Conservation (phyloP, 2,113 vertebrate genomes). For the Grammomys surdaster region DNA sequence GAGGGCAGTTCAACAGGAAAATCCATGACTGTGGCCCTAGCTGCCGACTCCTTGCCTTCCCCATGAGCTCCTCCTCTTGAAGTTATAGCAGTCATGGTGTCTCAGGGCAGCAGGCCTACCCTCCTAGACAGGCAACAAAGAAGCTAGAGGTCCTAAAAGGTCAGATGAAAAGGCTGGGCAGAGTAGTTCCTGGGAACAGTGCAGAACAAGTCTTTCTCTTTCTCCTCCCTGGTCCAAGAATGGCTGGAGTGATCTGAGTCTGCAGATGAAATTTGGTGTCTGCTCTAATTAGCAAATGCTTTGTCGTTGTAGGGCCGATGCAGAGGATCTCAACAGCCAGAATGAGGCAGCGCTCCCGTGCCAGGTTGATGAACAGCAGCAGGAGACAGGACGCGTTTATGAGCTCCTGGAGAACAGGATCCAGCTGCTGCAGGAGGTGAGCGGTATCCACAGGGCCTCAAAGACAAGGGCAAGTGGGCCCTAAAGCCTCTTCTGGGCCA, state of each 20-base stretch:
- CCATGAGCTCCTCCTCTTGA: background rate
- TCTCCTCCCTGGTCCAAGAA: background rate
- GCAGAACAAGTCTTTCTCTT: background rate
- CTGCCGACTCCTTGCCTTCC: background rate
- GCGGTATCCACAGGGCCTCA: background rate
- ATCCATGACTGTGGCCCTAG: too few species aligned
- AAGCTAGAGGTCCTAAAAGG: background rate
- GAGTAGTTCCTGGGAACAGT: background rate
- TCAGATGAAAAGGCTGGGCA: background rate
- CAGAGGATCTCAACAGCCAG: constrained; percentile 88
- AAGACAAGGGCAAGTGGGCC: background rate
- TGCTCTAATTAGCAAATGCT: accelerated
- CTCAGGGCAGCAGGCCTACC: background rate
- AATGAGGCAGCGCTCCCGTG: constrained; percentile 89
- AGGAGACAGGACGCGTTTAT: constrained; percentile 90
- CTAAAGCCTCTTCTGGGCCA: too few species aligned
- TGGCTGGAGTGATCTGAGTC: background rate
- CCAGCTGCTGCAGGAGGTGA: constrained; percentile 93
- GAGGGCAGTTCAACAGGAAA: background rate
- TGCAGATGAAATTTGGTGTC: background rate
- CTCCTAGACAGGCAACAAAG: background rate
- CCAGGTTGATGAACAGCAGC: constrained; percentile 89
- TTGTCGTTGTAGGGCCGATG: constrained; percentile 85
- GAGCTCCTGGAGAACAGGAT: constrained; percentile 92
- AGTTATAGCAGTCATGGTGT: background rate